These are phyloP conservation scores for Lates japonicus DNA, from an alignment of 2,797 vertebrate genomes.

Conservation along the genomic window DNA sequence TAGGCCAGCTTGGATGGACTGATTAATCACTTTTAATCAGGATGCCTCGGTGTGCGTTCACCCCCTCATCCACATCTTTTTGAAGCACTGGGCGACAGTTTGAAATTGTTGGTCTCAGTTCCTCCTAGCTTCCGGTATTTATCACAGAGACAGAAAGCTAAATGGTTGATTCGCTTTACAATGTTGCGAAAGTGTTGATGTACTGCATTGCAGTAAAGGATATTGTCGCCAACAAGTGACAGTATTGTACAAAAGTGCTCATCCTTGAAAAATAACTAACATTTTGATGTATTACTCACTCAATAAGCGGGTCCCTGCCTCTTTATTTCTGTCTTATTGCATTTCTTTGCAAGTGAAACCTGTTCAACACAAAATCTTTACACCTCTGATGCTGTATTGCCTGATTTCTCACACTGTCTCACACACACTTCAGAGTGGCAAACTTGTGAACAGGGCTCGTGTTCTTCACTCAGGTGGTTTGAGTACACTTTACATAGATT, in stretches of 20 bases:
- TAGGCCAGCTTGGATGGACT: slow-evolving; percentile 46
- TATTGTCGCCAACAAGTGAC: slow-evolving; percentile 71
- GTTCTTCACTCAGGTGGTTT: slow-evolving; percentile 42
- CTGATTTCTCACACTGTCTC: slow-evolving; percentile 24
- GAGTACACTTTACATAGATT: slow-evolving; percentile 73
- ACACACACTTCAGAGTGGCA: slow-evolving; percentile 9
- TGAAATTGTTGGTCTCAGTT: slow-evolving; percentile 45
- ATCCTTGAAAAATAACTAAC: slow-evolving; percentile 53
- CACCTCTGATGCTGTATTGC: neutral
- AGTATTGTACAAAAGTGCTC: slow-evolving; percentile 50
- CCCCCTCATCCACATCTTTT: slow-evolving; percentile 42
- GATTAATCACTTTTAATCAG: slow-evolving; percentile 75
- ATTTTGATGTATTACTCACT: slow-evolving; percentile 19
- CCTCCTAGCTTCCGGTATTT: slow-evolving; percentile 49
- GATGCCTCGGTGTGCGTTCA: slow-evolving; percentile 68
- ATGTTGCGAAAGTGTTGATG: slow-evolving; percentile 59
- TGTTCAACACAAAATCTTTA: neutral
- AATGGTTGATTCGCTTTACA: slow-evolving; percentile 63
- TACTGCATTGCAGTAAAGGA: slow-evolving; percentile 78
- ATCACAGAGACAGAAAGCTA: slow-evolving; percentile 49
- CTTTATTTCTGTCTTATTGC: slow-evolving; percentile 17
- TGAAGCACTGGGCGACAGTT: slow-evolving; percentile 56
- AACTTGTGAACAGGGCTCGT: slow-evolving; percentile 41
- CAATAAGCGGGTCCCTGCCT: neutral
- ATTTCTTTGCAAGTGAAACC: slow-evolving; percentile 27